phyloP scores from a whole-genome alignment of 2,888 invertebrate genomes.

The Amiota minor region DNA sequence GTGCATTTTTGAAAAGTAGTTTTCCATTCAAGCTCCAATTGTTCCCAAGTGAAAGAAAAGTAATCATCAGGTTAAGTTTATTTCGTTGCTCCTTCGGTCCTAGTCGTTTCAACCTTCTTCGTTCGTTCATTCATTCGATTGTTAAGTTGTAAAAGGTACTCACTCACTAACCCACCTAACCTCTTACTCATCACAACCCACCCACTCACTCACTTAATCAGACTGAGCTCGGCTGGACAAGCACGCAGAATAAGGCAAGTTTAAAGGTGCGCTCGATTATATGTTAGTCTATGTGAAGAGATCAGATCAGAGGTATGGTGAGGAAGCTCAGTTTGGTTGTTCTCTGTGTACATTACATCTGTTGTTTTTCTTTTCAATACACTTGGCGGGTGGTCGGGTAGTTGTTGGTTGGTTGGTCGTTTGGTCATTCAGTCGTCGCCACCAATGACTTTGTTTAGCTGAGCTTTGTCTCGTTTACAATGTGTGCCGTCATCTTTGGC shows the following conservation, averaged over 20 bases:
- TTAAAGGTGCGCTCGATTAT: too few species aligned
- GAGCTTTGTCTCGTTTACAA: neutral
- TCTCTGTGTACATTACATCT: neutral
- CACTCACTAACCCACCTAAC: neutral
- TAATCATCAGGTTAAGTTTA: conserved; percentile 30
- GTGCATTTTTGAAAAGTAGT: conserved; percentile 13
- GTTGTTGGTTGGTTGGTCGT: neutral
- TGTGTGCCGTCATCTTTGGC: neutral
- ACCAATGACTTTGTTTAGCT: too few species aligned
- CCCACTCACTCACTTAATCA: too few species aligned
- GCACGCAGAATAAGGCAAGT: too few species aligned
- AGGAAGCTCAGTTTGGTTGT: neutral
- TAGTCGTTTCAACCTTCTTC: too few species aligned
- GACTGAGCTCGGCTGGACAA: too few species aligned
- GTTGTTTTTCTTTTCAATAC: neutral
- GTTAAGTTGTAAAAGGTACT: neutral
- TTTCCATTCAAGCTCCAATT: conserved; percentile 27
- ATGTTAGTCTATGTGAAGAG: too few species aligned
- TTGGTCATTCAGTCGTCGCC: too few species aligned
- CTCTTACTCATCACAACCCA: too few species aligned
- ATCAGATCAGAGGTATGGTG: too few species aligned
- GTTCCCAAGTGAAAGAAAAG: conserved; percentile 31
- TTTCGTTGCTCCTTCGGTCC: conserved; percentile 5
- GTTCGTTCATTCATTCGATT: too few species aligned
- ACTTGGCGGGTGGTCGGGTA: neutral